These are phyloP conservation scores for Hypercompe scribonia DNA, from an alignment of 2,888 invertebrate genomes.

Conservation along the genomic window DNA sequence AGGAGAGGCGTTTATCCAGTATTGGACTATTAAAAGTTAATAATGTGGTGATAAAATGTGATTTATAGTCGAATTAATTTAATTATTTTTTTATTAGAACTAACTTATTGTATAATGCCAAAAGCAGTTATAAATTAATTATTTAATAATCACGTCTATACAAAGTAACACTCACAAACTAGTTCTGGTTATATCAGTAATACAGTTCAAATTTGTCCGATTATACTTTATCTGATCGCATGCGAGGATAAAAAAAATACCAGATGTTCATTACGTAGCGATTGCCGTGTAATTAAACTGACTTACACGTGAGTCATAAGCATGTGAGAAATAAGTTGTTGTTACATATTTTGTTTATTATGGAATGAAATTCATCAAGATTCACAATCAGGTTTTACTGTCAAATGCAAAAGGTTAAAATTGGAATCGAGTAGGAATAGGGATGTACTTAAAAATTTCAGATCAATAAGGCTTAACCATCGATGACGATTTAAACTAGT, in stretches of 20 bases:
- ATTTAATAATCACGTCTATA: not conserved
- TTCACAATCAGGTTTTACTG: not conserved
- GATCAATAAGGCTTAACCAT: not conserved
- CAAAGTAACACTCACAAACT: not conserved
- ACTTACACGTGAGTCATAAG: not conserved
- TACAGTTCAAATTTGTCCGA: not conserved
- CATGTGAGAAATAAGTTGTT: not conserved
- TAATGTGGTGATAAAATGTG: no score
- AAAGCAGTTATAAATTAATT: no score
- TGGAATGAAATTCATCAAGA: not conserved
- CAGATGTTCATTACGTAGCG: not conserved
- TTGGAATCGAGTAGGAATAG: not conserved
- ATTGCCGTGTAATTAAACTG: not conserved
- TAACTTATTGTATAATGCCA: no score
- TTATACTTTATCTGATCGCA: not conserved
- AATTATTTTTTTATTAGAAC: no score
- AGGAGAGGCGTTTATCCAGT: no score
- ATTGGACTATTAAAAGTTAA: no score
- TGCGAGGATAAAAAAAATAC: not conserved
- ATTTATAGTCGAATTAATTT: no score
- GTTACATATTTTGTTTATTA: not conserved
- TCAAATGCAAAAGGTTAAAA: not conserved
- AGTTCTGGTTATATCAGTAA: not conserved
- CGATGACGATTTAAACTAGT: not conserved
- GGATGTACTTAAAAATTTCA: not conserved